Evolutionary conservation across 2,113 vertebrate species (phyloP).

Genomic region (Coptodon bakossiorum): DNA sequence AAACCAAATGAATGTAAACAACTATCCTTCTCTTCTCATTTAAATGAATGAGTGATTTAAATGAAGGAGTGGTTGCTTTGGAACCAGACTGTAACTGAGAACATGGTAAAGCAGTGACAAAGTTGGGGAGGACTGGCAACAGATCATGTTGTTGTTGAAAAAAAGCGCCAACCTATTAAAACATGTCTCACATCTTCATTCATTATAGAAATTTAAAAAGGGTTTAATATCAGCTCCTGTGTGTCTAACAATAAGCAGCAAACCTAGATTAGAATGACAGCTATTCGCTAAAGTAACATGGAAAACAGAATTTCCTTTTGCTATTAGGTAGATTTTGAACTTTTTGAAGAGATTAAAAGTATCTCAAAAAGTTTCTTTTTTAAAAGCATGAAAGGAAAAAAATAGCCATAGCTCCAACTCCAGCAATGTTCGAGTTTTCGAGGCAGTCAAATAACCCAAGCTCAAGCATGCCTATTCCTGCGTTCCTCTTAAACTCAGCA

Average conservation of each 20-base stretch:
- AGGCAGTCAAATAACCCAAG: background rate
- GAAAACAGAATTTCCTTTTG: background rate
- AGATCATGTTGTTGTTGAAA: background rate
- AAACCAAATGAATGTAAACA: constrained; percentile 39
- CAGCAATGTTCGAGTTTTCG: background rate
- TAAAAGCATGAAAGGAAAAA: background rate
- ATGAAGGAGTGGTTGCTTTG: background rate
- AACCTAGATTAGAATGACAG: background rate
- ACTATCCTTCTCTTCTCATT: constrained; percentile 13
- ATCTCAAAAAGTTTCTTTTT: background rate
- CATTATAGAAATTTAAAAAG: background rate
- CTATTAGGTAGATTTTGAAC: background rate
- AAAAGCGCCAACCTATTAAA: background rate
- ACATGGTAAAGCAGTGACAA: background rate
- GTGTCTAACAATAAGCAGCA: background rate
- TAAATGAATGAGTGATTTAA: constrained; percentile 21
- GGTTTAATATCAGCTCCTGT: background rate
- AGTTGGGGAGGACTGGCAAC: background rate
- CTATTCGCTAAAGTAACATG: background rate
- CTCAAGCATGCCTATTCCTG: background rate
- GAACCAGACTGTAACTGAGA: background rate
- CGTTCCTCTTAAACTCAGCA: background rate
- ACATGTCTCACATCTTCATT: background rate
- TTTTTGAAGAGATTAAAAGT: background rate
- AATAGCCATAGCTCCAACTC: background rate